Evolutionary conservation across 1,140 invertebrate species (phyloP).

Genomic region (Leptopilina clavipes): DNA sequence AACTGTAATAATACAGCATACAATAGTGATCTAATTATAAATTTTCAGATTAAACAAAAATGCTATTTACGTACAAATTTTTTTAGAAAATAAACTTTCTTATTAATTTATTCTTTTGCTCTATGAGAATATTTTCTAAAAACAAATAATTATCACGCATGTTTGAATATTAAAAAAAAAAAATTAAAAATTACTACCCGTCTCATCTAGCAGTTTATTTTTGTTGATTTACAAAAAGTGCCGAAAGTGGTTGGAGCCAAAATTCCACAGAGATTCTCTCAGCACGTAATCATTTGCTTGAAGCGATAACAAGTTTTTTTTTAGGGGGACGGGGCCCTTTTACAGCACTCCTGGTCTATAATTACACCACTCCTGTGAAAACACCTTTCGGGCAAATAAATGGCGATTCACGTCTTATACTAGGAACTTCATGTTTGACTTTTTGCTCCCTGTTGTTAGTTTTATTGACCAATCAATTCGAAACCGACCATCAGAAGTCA

Average conservation of each 20-base stretch:
- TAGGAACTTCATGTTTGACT: too few relatives aligned
- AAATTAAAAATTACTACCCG: too few relatives aligned
- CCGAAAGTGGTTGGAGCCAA: neutral
- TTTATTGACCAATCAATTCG: conserved; percentile 14
- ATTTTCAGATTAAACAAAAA: neutral
- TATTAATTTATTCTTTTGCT: too few relatives aligned
- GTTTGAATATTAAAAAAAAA: too few relatives aligned
- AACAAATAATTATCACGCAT: too few relatives aligned
- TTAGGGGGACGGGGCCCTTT: neutral
- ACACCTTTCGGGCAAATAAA: conserved; percentile 19
- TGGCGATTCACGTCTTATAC: neutral
- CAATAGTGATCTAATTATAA: neutral
- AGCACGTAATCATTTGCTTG: neutral
- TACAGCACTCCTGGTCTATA: conserved; percentile 29
- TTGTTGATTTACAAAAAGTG: too few relatives aligned
- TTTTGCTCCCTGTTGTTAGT: neutral
- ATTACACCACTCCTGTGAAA: conserved; percentile 14
- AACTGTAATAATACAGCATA: neutral
- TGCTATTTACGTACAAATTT: neutral
- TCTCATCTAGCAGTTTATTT: too few relatives aligned
- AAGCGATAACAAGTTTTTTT: conserved; percentile 25
- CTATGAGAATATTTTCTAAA: too few relatives aligned
- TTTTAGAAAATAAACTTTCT: neutral
- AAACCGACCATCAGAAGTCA: neutral
- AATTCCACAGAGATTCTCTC: neutral